These are phyloP conservation scores for Tachysurus vachellii DNA, from an alignment of 2,113 vertebrate species.

Conservation along the genomic window DNA sequence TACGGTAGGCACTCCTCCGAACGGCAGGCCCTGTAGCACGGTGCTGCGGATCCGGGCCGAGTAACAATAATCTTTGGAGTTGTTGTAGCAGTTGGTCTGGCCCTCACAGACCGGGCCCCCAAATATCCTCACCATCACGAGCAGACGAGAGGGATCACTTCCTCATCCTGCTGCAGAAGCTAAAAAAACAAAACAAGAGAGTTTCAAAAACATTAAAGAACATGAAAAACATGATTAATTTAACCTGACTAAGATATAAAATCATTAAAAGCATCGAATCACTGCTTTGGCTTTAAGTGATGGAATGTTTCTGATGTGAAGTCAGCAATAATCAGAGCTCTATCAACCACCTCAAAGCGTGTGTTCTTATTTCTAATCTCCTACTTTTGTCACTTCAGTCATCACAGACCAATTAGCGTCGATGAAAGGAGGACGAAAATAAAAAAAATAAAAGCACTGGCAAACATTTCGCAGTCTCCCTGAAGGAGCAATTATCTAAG, in stretches of 20 bases:
- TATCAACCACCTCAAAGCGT: background rate
- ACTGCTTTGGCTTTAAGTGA: background rate
- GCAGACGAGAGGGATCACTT: conserved; percentile 77
- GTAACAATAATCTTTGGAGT: conserved; percentile 93
- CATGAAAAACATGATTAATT: background rate
- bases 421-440: background rate
- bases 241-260: background rate
- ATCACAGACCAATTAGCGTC: conserved; percentile 5
- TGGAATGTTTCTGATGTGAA: too few relatives aligned
- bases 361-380: background rate
- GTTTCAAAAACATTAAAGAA: background rate
- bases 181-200: background rate
- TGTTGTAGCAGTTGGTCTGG: conserved; percentile 68
- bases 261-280: background rate
- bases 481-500: conserved; percentile 36
- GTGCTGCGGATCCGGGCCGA: conserved; percentile 94
- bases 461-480: conserved; percentile 32
- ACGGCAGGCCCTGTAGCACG: conserved; percentile 94
- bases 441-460: background rate
- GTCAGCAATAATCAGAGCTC: too few relatives aligned
- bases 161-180: conserved; percentile 71
- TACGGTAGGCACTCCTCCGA: conserved; percentile 93
- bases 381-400: background rate
- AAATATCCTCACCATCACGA: conserved; percentile 76
- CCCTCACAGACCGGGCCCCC: conserved; percentile 66